Evolutionary conservation across 2,888 invertebrate genomes (phyloP), one percentile per base, ranked within the genome.

Genomic region (Anorthoa munda): DNA sequence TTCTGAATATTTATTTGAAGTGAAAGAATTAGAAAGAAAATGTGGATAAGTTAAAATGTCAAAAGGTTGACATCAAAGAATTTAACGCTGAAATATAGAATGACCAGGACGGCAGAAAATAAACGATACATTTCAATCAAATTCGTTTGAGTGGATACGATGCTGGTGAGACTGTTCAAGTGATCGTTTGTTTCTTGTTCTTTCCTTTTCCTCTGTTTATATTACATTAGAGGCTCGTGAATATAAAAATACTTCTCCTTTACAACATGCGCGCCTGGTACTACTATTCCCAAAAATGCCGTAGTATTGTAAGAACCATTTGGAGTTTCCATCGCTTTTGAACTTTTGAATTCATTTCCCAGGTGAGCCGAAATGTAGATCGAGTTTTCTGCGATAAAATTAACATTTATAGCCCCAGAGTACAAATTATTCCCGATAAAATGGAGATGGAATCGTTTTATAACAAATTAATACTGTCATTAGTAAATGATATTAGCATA

Each of bases 91-190:
- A 58, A 77, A 71, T 67, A 79, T 82, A 79, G 56, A 81, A 82
- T 93, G 84, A 72, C 81, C 66, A 73, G 68, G 67, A 79, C 48
- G 65, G 77, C 51, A 77, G 65, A 82, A 75, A 81, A 81, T 72
- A 81, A 87, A 84, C 76, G 82, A 86, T 85, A 85, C 79, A 82
- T 75, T 84, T 79, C 76, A 82, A 88, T 86, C 82, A 86, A 80
- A 74, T 78, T 86, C 71, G 86, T 88, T 88, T 83, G 85, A 87
- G 83, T 77, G 83, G 71, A 74, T 75, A 79, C 82, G 75, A 82
- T 82, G 79, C 80, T 86, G 83, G 76, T 80, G 79, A 75, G 73
- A 81, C 81, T 77, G 67, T 75, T 78, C 66, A 80, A 84, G 77
- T 85, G 77, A 81, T 87, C 75, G 75, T 84, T 87, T 86, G 78